Evolutionary conservation across 1,140 invertebrate genomes (phyloP), one percentile per base, ranked within the genome.

Genomic region (Aradophagus sp.): DNA sequence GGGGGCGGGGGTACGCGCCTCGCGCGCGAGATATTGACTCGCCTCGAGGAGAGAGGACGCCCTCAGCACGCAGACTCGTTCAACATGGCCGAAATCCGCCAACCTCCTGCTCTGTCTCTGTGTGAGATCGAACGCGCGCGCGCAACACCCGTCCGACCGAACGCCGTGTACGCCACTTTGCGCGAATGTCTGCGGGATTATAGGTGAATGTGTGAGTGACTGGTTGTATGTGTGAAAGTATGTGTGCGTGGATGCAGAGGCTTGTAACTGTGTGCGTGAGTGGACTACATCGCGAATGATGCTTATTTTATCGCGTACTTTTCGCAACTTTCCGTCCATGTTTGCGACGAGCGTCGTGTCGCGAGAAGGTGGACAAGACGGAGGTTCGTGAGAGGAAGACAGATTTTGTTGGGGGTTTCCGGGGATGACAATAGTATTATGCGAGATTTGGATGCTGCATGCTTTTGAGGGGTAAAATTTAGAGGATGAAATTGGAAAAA

Each of bases 1-100:
- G n/a, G 35, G 47, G 29, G 27, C 14, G 32, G 27, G 17, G 42
- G 27, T 26, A 12, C n/a, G 32, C 15, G 52, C 53, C 70, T 61
- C 66, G 52, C 58, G 67, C 61, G 39, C 73, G 67, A 71, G 73
- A 66, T 74, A 74, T 74, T 74, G 73, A 74, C 73, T 74, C 56
- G 73, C 73, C 62, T 67, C 67, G 73, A 67, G 73, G 73, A 71
- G 53, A 72, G 69, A 67, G 73, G 65, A 75, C 61, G 59, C 17
- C 72, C 67, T 70, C 67, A 80, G 61, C 74, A 79, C 79, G 77
- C 77, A 80, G 77, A 74, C 76, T 73, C 76, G 74, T 77, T 74
- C 78, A 80, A 77, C 75, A 80, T 80, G 78, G 78, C 77, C 77
- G 78, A 74, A 74, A 48, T 50, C 48, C 27, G 16, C 66, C 66